Percentiles rank a stretch among this genome's conserved stretches.
Conservation (phyloP, 2,797 vertebrate species). For the Syndactyla subalaris region DNA sequence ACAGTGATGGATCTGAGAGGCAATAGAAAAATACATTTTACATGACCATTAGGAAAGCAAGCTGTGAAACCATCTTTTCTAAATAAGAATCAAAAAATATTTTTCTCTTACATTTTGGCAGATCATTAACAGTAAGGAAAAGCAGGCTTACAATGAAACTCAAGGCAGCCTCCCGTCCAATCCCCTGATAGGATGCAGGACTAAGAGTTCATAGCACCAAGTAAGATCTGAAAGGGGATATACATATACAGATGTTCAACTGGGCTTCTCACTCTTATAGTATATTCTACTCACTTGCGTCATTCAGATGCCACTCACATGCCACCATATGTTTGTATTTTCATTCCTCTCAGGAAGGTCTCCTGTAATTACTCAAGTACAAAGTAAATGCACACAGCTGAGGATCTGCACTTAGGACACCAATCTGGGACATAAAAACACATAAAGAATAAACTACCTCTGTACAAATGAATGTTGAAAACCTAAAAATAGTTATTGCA, state of each 20-base stretch:
- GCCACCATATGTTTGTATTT: neutral
- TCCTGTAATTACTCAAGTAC: neutral
- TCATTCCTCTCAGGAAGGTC: neutral
- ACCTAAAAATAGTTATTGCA: slow-evolving; percentile 9
- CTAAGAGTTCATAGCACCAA: neutral
- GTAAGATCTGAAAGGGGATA: neutral
- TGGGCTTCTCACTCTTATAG: neutral
- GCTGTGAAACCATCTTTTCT: neutral
- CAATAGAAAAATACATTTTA: neutral
- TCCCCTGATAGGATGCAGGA: neutral
- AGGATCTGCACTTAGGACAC: neutral
- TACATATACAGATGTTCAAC: neutral
- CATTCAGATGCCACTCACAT: neutral
- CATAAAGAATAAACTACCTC: neutral
- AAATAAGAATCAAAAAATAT: neutral
- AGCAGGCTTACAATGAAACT: neutral
- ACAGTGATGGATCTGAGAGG: neutral
- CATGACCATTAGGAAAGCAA: neutral
- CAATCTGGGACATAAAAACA: neutral
- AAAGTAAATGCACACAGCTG: neutral
- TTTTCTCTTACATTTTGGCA: neutral
- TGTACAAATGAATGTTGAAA: neutral
- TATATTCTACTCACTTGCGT: neutral
- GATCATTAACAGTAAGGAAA: neutral
- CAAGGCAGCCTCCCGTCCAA: neutral